phyloP scores from a whole-genome alignment of 2,113 vertebrate species.

The Notechis scutatus region DNA sequence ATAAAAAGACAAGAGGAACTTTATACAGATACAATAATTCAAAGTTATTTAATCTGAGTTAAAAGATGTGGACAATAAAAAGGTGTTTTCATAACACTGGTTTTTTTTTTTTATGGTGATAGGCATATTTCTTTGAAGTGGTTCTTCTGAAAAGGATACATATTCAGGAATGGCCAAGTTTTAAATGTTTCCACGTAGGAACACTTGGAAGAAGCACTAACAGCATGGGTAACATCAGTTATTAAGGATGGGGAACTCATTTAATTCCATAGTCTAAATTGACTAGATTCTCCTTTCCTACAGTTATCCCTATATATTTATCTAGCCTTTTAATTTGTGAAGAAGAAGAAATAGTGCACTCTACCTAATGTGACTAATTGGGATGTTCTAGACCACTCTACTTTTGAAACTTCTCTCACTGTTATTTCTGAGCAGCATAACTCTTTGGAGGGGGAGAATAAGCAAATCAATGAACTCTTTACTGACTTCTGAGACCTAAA shows the following conservation, averaged over 20 bases:
- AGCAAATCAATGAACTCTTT: neutral
- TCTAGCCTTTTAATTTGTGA: neutral
- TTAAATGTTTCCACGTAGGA: neutral
- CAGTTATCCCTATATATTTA: neutral
- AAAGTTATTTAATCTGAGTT: neutral
- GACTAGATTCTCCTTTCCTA: neutral
- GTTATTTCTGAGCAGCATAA: neutral
- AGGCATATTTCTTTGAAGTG: neutral
- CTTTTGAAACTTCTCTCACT: neutral
- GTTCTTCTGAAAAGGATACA: neutral
- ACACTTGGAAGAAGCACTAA: neutral
- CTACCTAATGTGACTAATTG: neutral
- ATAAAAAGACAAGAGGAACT: neutral
- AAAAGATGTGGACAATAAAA: neutral
- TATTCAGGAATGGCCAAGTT: neutral
- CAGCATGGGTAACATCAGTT: neutral
- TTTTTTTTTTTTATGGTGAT: neutral
- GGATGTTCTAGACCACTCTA: neutral
- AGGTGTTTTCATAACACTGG: neutral
- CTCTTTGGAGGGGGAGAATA: neutral
- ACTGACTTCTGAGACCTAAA: neutral
- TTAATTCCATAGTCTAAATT: neutral
- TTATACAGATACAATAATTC: neutral
- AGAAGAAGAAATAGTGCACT: neutral
- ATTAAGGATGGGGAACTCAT: neutral